Percentiles rank a stretch among this genome's conserved stretches.
Evolutionary conservation across 2,888 invertebrate genomes (phyloP).

Genomic region (Drosophila nigricruria): DNA sequence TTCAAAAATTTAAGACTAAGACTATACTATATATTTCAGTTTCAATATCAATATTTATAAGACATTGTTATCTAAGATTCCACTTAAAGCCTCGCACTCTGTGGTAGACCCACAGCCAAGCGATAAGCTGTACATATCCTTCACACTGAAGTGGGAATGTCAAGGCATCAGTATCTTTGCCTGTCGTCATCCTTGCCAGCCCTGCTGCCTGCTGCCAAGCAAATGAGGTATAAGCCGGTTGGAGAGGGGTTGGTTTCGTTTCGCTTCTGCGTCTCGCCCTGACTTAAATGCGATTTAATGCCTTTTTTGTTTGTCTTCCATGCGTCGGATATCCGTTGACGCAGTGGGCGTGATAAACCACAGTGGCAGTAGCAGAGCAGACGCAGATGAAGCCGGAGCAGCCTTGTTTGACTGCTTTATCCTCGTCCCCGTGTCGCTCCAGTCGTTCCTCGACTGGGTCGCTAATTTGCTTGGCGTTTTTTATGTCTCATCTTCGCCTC

Average conservation of each 20-base stretch:
- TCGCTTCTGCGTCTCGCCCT: constrained; percentile 49
- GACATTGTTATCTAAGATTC: constrained; percentile 8
- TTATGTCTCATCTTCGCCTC: constrained; percentile 69
- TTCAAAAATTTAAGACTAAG: not conserved
- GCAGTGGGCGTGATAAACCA: constrained; percentile 79
- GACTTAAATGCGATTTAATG: constrained; percentile 83
- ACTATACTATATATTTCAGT: constrained; percentile 1
- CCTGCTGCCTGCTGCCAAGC: constrained; percentile 26
- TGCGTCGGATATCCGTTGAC: constrained; percentile 78
- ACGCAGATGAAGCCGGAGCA: constrained; percentile 10
- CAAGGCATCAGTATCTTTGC: constrained; percentile 24
- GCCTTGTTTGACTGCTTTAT: constrained; percentile 32
- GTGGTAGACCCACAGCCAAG: constrained; percentile 9
- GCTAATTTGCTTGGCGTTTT: constrained; percentile 78
- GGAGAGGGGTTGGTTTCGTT: constrained; percentile 20
- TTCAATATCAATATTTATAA: constrained; percentile 13
- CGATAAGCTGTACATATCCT: constrained; percentile 49
- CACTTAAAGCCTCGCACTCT: not conserved
- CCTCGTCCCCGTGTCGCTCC: constrained; percentile 17
- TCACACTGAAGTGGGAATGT: constrained; percentile 35
- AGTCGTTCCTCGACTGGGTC: constrained; percentile 18
- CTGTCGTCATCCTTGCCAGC: constrained; percentile 34
- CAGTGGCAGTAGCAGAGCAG: constrained; percentile 24
- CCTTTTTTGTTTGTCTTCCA: constrained; percentile 82
- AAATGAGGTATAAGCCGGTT: constrained; percentile 58